These are phyloP conservation scores for Hyperopisus bebe DNA, from an alignment of 2,113 vertebrate species.

Conservation along the genomic window DNA sequence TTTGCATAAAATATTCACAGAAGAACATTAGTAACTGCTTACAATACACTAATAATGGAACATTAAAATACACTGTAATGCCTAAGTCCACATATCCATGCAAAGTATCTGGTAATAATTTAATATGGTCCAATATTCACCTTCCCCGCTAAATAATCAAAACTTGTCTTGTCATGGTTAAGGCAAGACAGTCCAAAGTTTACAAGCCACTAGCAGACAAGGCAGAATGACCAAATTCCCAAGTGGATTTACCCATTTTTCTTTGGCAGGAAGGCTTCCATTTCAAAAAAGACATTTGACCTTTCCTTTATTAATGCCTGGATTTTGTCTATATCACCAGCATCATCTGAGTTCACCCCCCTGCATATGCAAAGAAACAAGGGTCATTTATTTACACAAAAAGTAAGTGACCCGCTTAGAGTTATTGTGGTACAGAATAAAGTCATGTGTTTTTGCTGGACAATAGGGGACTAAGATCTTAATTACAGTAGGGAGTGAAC, in stretches of 20 bases:
- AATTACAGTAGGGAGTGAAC: not conserved
- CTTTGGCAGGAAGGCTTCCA: slow-evolving; percentile 95
- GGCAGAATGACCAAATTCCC: not conserved
- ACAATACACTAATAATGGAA: not conserved
- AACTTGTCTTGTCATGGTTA: not conserved
- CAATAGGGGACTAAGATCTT: not conserved
- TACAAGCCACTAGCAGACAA: not conserved
- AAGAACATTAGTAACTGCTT: not conserved
- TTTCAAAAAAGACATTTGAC: slow-evolving; percentile 78
- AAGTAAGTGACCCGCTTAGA: not conserved
- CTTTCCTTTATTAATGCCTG: slow-evolving; percentile 74
- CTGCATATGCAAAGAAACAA: slow-evolving; percentile 62
- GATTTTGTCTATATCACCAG: slow-evolving; percentile 55
- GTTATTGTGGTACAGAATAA: not conserved
- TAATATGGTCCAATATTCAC: not conserved
- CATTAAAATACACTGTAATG: not conserved
- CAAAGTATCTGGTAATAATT: not conserved
- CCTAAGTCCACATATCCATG: not conserved
- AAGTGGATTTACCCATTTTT: slow-evolving; percentile 76
- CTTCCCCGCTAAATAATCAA: not conserved
- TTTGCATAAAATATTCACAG: not conserved
- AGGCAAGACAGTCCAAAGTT: not conserved
- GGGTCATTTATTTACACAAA: not conserved
- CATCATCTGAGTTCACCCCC: slow-evolving; percentile 45
- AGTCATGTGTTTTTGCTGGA: not conserved